These are phyloP conservation scores for Pterostichus madidus DNA, from an alignment of 2,888 invertebrate genomes.

Conservation along the genomic window DNA sequence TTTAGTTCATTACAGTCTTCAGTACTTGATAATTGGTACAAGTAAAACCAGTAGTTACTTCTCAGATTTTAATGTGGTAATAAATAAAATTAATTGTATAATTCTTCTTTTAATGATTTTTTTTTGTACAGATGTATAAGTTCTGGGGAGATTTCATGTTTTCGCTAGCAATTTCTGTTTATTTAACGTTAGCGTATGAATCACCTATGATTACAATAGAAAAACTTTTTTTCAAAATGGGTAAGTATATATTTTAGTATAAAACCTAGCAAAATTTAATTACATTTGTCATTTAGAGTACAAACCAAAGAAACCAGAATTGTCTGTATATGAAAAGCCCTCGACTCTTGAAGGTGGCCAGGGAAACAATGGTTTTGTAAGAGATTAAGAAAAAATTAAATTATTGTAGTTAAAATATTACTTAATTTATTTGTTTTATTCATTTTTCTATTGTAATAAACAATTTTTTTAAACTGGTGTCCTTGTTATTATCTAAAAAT, in stretches of 20 bases:
- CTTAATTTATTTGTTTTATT: too few relatives aligned
- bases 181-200: conserved; percentile 76
- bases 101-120: neutral
- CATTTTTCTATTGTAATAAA: too few relatives aligned
- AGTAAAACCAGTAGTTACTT: conserved; percentile 27
- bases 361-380: conserved; percentile 16
- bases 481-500: too few relatives aligned
- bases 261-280: neutral
- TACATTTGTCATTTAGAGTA: neutral
- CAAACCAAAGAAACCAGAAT: neutral
- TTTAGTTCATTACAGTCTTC: conserved; percentile 20
- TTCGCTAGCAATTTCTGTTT: conserved; percentile 73
- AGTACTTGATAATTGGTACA: conserved; percentile 2
- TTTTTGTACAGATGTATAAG: conserved; percentile 13
- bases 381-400: neutral
- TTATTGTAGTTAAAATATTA: too few relatives aligned
- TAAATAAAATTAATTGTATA: neutral
- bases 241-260: conserved; percentile 16
- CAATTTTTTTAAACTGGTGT: too few relatives aligned
- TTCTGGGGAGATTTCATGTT: conserved; percentile 46
- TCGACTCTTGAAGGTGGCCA: neutral
- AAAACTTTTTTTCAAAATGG: conserved; percentile 70
- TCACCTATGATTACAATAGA: conserved; percentile 76
- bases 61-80: conserved; percentile 41
- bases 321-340: neutral